Percentiles rank a stretch among this genome's conserved stretches.
Conservation (phyloP, 2,797 vertebrate species). For the Coccyzus lansbergi region DNA sequence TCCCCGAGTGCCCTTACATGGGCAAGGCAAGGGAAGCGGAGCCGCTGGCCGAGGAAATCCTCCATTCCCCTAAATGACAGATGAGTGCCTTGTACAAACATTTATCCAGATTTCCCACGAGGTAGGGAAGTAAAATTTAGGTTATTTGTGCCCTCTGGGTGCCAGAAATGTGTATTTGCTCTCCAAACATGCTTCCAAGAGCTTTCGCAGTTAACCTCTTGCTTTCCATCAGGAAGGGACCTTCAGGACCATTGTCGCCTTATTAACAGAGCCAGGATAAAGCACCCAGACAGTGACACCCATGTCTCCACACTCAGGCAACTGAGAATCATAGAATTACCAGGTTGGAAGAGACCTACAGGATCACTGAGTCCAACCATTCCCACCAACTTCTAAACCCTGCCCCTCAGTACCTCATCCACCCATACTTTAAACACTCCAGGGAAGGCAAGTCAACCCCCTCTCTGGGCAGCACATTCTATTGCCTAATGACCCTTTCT, state of each 20-base stretch:
- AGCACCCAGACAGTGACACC: neutral
- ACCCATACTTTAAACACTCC: no score
- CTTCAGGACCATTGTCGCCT: accelerated
- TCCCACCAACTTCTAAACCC: no score
- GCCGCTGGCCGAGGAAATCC: neutral
- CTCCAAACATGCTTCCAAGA: conserved; percentile 19
- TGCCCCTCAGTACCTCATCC: no score
- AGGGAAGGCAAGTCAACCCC: no score
- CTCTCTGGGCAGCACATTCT: no score
- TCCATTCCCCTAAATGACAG: neutral
- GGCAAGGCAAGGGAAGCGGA: conserved; percentile 28
- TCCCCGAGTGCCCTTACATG: conserved; percentile 64
- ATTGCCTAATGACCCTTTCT: no score
- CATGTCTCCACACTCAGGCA: accelerated
- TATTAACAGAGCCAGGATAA: neutral
- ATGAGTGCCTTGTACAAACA: conserved; percentile 1
- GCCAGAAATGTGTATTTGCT: conserved; percentile 23
- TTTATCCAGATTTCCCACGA: conserved; percentile 15
- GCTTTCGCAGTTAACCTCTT: conserved; percentile 29
- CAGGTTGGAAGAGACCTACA: no score
- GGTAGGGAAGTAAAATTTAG: neutral
- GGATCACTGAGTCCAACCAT: no score
- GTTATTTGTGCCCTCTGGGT: conserved; percentile 16
- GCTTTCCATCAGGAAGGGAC: neutral
- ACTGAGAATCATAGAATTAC: no score